These are phyloP conservation scores for Papilio helenus DNA, from an alignment of 1,140 invertebrate genomes.

Conservation along the genomic window DNA sequence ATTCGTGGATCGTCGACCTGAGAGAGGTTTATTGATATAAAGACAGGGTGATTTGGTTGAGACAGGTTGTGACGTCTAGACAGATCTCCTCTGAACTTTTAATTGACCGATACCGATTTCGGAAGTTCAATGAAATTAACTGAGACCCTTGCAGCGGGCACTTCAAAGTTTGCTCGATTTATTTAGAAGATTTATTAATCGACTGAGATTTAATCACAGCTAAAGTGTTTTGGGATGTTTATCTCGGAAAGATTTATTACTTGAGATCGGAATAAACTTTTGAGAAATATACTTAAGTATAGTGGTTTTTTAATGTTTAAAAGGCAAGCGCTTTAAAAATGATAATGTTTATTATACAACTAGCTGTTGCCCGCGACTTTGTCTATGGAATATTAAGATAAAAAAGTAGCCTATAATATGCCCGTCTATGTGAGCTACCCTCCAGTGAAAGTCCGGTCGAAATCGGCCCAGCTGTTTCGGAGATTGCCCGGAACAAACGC, in stretches of 20 bases:
- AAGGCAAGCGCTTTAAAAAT: background rate
- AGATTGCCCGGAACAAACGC: no score
- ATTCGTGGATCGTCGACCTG: background rate
- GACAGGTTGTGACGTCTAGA: slow-evolving; percentile 31
- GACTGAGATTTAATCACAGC: slow-evolving; percentile 12
- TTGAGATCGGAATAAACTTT: slow-evolving; percentile 6
- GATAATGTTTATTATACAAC: background rate
- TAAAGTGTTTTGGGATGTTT: slow-evolving; percentile 22
- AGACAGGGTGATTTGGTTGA: slow-evolving; percentile 3
- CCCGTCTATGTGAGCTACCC: no score
- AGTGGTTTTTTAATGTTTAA: background rate
- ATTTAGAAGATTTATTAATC: slow-evolving; percentile 32
- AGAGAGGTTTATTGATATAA: background rate
- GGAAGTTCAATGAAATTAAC: slow-evolving; percentile 29
- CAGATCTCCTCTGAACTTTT: slow-evolving; percentile 23
- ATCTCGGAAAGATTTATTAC: slow-evolving; percentile 12
- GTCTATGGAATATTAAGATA: no score
- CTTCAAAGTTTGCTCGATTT: slow-evolving; percentile 30
- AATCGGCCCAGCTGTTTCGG: no score
- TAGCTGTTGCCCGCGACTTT: no score
- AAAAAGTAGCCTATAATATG: no score
- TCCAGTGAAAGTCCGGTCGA: no score
- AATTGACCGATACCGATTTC: slow-evolving; percentile 33
- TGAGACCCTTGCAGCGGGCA: slow-evolving; percentile 9
- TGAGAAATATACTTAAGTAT: background rate